Evolutionary conservation across 2,888 invertebrate species (phyloP).

Genomic region (Melanchra persicariae): DNA sequence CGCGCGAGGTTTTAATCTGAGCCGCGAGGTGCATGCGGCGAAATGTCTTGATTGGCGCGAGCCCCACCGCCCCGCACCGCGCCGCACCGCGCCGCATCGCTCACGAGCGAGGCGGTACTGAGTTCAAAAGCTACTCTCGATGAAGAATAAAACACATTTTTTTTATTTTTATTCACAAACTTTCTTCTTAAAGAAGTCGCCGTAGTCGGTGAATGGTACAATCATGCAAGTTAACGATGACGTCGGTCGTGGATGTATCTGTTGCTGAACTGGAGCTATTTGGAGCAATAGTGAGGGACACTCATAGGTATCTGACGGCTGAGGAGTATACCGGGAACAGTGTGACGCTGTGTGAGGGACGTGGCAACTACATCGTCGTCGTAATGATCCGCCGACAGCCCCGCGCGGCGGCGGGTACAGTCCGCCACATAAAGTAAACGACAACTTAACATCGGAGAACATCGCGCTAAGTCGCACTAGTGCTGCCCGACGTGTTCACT

Average conservation of each 20-base stretch:
- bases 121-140: not conserved
- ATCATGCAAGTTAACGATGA: not conserved
- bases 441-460: conserved; percentile 72
- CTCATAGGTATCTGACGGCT: conserved; percentile 30
- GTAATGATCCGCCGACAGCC: conserved; percentile 73
- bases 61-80: too few species aligned
- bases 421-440: conserved; percentile 72
- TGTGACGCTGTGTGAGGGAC: conserved; percentile 67
- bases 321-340: conserved; percentile 39
- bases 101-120: not conserved
- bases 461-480: conserved; percentile 74
- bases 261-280: too few species aligned
- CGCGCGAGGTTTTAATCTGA: conserved; percentile 72
- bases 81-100: conserved; percentile 17
- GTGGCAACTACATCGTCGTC: conserved; percentile 66
- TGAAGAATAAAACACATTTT: not conserved
- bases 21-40: conserved; percentile 52
- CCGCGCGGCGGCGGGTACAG: conserved; percentile 22
- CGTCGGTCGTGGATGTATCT: too few species aligned
- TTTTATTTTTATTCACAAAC: not conserved
- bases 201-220: too few species aligned
- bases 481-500: conserved; percentile 66
- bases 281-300: not conserved
- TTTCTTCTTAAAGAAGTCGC: not conserved
- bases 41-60: conserved; percentile 65